Evolutionary conservation across 2,888 invertebrate species (phyloP).

Genomic region (Chrysina gloriosa): DNA sequence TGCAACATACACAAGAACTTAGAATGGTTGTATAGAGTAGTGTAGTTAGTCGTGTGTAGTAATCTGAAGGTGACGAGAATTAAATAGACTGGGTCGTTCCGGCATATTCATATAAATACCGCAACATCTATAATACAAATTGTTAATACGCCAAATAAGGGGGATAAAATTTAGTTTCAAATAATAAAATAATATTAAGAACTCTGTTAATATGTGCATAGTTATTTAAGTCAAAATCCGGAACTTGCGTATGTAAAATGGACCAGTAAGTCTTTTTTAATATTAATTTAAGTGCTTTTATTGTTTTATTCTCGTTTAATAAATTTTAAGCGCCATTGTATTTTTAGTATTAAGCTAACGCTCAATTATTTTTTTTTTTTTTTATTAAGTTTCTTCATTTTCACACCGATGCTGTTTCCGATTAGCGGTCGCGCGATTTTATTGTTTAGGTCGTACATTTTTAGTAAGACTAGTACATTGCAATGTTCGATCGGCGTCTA

Average conservation of each 20-base stretch:
- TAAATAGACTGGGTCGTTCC: slow-evolving; percentile 9
- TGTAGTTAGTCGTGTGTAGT: slow-evolving; percentile 30
- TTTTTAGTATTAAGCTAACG: no score
- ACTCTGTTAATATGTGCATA: slow-evolving; percentile 19
- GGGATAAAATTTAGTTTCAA: no score
- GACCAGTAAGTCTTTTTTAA: slow-evolving; percentile 36
- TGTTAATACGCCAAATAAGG: not conserved
- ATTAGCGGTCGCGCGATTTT: slow-evolving; percentile 22
- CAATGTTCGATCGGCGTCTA: slow-evolving; percentile 55
- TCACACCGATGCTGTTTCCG: slow-evolving; percentile 35
- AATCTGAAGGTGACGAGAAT: not conserved
- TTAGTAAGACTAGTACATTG: slow-evolving; percentile 43
- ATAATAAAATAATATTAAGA: not conserved
- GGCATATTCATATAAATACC: not conserved
- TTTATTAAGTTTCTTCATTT: not conserved
- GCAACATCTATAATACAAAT: slow-evolving; percentile 1
- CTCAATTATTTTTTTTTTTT: no score
- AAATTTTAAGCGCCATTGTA: no score
- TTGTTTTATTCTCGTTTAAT: not conserved
- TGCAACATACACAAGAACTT: slow-evolving; percentile 45
- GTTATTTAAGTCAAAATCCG: slow-evolving; percentile 17
- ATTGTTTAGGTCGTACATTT: slow-evolving; percentile 47
- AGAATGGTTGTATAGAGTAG: slow-evolving; percentile 13
- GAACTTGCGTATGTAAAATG: slow-evolving; percentile 30
- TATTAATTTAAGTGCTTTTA: slow-evolving; percentile 19